Evolutionary conservation across 2,113 vertebrate genomes (phyloP).

Genomic region (Rhadina sibilatrix): DNA sequence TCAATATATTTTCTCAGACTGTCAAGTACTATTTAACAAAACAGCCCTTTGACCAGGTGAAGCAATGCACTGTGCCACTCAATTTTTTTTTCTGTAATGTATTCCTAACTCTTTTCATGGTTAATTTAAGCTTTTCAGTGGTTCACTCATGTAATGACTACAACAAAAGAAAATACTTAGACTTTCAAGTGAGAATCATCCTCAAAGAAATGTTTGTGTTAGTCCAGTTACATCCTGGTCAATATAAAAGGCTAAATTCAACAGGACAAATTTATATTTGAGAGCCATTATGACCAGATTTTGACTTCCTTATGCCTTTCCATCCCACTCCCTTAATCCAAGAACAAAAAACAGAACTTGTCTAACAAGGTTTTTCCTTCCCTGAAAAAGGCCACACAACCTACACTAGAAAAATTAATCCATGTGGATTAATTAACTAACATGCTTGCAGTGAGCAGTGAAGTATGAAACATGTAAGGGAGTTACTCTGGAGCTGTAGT

Average conservation of each 20-base stretch:
- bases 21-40: slow-evolving; percentile 6
- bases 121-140: background rate
- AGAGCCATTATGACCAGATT: background rate
- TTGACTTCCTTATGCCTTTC: background rate
- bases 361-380: background rate
- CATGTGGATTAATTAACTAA: too few relatives aligned
- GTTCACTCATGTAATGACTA: background rate
- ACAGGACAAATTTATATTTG: background rate
- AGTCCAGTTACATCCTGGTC: background rate
- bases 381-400: background rate
- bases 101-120: background rate
- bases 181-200: background rate
- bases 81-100: background rate
- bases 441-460: background rate
- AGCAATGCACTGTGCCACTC: background rate
- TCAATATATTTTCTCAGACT: background rate
- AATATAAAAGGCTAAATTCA: background rate
- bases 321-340: background rate
- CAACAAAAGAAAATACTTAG: background rate
- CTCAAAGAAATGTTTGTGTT: background rate
- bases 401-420: background rate
- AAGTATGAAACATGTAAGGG: background rate
- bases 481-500: background rate
- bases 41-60: background rate
- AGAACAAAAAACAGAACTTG: background rate